Conservation (phyloP, 2,113 vertebrate genomes). For the Rhabdomys dilectus region DNA sequence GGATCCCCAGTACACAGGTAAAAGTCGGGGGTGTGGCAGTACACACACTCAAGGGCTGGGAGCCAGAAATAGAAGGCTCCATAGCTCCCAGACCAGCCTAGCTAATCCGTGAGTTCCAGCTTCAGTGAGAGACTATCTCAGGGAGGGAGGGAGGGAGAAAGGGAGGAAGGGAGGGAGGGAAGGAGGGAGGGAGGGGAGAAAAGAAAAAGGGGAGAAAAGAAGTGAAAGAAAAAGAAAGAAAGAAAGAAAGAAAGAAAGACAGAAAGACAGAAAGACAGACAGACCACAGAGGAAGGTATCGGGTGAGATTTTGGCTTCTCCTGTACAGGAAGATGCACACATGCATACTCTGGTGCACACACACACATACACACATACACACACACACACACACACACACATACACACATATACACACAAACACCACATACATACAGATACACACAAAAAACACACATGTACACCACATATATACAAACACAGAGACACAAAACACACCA, state of each 20-base stretch:
- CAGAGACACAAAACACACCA: background rate
- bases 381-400: background rate
- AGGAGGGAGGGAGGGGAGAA: too few species aligned
- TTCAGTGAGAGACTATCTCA: background rate
- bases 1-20: background rate
- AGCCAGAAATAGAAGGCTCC: background rate
- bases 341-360: background rate
- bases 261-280: too few species aligned
- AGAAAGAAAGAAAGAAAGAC: too few species aligned
- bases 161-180: too few species aligned
- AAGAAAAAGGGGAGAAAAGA: rapidly evolving
- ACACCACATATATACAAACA: background rate
- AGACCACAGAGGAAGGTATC: background rate
- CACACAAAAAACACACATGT: background rate
- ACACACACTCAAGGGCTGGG: background rate
- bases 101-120: background rate
- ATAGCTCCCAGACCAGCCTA: background rate
- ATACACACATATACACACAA: background rate
- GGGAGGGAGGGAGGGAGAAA: background rate
- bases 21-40: background rate
- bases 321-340: background rate
- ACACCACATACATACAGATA: background rate
- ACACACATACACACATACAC: background rate
- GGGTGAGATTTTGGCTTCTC: background rate
- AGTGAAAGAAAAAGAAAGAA: background rate